These are phyloP conservation scores for Ophiothrix spiculata DNA, from an alignment of 35 echinoderm and acorn worm genomes.

Conservation along the genomic window DNA sequence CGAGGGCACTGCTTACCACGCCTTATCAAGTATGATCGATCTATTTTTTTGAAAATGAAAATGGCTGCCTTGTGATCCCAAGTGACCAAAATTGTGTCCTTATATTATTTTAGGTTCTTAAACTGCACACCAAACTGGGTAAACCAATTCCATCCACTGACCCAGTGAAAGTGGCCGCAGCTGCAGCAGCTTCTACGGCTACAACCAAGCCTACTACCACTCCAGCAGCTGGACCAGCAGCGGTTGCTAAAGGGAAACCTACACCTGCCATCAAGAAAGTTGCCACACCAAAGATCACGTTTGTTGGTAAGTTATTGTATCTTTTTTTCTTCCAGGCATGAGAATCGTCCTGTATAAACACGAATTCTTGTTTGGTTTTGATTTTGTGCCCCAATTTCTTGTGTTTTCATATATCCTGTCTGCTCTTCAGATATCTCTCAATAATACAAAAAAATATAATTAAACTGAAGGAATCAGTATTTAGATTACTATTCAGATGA, in stretches of 20 bases:
- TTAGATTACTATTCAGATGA: no score
- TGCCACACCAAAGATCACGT: slow-evolving; percentile 96
- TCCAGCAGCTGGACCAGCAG: slow-evolving; percentile 7
- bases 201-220: slow-evolving; percentile 19
- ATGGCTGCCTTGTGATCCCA: no score
- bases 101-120: slow-evolving; percentile 58
- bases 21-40: no score
- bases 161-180: slow-evolving; percentile 66
- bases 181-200: slow-evolving; percentile 20
- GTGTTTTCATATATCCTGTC: no score
- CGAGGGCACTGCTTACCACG: no score
- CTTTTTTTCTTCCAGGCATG: no score
- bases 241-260: slow-evolving; percentile 29
- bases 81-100: no score
- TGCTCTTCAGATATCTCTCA: no score
- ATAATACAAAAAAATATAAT: no score
- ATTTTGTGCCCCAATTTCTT: no score
- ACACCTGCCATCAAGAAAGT: slow-evolving; percentile 62
- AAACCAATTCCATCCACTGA: slow-evolving; percentile 98
- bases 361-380: background rate
- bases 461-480: no score
- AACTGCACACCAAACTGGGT: slow-evolving; percentile 94
- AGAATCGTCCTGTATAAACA: background rate
- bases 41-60: no score
- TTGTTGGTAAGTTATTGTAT: slow-evolving; percentile 91